Conservation (phyloP, 2,113 vertebrate species). For the Pollimyrus isidori region DNA sequence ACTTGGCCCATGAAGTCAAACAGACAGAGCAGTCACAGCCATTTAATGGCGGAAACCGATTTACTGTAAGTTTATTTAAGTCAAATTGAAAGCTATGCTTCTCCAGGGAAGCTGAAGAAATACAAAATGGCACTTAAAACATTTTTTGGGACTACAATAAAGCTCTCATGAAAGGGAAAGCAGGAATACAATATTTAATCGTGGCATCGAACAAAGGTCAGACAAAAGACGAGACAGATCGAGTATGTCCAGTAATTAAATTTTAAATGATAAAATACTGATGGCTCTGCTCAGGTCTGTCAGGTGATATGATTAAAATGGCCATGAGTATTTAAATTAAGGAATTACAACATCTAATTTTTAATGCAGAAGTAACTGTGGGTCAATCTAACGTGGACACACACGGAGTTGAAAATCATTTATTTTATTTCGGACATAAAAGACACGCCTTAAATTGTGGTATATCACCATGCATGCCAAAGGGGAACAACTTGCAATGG, state of each 20-base stretch:
- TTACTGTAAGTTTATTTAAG: slow-evolving; percentile 20
- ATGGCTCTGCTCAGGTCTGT: not conserved
- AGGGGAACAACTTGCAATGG: not conserved
- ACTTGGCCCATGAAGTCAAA: slow-evolving; percentile 12
- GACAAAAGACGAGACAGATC: not conserved
- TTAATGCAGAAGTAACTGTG: not conserved
- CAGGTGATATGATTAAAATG: not conserved
- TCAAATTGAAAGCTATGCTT: not conserved
- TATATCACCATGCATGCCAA: not conserved
- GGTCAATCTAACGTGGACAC: not conserved
- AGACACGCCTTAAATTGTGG: not conserved
- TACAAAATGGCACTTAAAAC: not conserved
- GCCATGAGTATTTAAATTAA: not conserved
- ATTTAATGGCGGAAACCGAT: slow-evolving; percentile 26
- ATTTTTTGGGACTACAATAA: not conserved
- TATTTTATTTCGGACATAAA: not conserved
- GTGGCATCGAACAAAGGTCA: not conserved
- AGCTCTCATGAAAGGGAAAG: not conserved
- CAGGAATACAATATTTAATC: not conserved
- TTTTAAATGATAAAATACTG: not conserved
- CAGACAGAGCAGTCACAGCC: not conserved
- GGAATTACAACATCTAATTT: not conserved
- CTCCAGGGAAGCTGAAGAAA: not conserved
- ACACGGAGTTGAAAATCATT: not conserved
- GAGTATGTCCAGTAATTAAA: not conserved